These are phyloP conservation scores for Chrysolina americana DNA, from an alignment of 2,888 invertebrate species.

Conservation along the genomic window DNA sequence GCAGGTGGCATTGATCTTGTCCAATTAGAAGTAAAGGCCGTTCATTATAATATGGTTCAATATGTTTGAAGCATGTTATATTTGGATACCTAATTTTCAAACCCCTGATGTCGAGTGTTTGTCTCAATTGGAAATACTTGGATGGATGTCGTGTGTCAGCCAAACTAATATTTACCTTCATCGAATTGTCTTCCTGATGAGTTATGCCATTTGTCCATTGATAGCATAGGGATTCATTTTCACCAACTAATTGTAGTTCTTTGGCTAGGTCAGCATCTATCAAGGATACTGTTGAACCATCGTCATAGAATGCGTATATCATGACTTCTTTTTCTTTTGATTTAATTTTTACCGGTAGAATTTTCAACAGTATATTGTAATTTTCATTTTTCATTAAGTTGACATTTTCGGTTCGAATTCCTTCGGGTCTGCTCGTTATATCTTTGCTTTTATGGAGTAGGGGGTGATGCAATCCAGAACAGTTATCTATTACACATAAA, in stretches of 20 bases:
- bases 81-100: no score
- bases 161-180: neutral
- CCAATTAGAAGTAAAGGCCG: slow-evolving; percentile 2
- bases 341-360: neutral
- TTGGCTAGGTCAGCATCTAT: slow-evolving; percentile 12
- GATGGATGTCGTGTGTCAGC: neutral
- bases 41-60: slow-evolving; percentile 12
- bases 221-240: slow-evolving; percentile 15
- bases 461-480: no score
- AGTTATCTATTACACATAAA: no score
- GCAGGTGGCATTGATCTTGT: slow-evolving; percentile 13
- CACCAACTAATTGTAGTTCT: slow-evolving; percentile 4
- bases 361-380: neutral
- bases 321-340: neutral
- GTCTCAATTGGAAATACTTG: slow-evolving; percentile 13
- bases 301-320: slow-evolving; percentile 17
- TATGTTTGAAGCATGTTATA: no score
- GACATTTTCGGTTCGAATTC: no score
- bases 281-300: slow-evolving; percentile 19
- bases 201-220: slow-evolving; percentile 22
- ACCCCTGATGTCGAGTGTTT: slow-evolving; percentile 6
- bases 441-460: no score
- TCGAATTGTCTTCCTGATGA: slow-evolving; percentile 15
- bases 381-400: no score
- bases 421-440: no score